phyloP scores from a whole-genome alignment of 2,113 vertebrate genomes.

The Cheirogaleus medius region DNA sequence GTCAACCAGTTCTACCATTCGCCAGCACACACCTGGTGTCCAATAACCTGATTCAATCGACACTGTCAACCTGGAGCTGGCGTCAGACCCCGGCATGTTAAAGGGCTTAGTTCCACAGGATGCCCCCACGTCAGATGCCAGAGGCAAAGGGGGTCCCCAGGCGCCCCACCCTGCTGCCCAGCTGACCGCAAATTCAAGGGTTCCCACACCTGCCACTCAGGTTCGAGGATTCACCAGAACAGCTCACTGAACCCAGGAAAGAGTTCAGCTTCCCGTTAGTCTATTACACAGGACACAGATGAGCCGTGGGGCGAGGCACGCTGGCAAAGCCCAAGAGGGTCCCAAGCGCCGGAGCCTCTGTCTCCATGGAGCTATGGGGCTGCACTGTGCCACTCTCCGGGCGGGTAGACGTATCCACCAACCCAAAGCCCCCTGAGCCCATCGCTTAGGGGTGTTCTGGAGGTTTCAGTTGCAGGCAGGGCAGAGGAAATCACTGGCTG shows the following conservation, averaged over 20 bases:
- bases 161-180: neutral
- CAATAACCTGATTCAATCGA: neutral
- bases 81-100: no score
- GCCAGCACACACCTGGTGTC: neutral
- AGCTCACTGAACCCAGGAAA: neutral
- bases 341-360: neutral
- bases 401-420: neutral
- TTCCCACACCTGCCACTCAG: accelerated
- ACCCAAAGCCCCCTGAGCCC: neutral
- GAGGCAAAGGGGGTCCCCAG: neutral
- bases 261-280: no score
- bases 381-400: accelerated
- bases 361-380: neutral
- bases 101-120: neutral
- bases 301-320: no score
- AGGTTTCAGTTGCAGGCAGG: accelerated
- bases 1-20: neutral
- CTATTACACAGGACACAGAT: neutral
- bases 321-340: neutral
- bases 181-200: neutral
- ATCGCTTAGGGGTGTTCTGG: neutral
- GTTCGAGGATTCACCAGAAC: neutral
- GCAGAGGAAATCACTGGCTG: neutral
- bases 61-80: neutral
- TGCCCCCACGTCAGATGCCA: neutral